Evolutionary conservation across 2,797 vertebrate genomes (phyloP).

Genomic region (Notoglanidium macrostoma): DNA sequence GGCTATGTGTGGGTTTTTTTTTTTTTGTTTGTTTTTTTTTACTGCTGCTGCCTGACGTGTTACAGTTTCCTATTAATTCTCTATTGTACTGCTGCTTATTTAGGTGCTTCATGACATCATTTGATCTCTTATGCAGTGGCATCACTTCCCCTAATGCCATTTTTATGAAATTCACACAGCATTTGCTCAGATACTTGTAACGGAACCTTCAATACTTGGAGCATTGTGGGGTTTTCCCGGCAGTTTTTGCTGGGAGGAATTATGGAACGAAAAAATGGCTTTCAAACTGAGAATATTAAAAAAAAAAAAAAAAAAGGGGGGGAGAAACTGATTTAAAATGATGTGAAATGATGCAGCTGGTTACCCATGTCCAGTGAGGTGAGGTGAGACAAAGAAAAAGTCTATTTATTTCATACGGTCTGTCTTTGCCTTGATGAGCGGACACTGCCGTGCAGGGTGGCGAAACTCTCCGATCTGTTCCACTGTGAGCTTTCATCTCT

Average conservation of each 20-base stretch:
- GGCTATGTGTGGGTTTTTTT: no score
- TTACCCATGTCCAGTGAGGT: background rate
- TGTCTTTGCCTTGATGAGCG: conserved; percentile 10
- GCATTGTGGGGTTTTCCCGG: background rate
- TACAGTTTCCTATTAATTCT: background rate
- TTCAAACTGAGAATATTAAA: background rate
- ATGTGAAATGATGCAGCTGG: background rate
- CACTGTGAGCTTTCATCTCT: conserved; percentile 15
- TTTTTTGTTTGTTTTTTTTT: background rate
- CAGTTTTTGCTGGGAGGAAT: background rate
- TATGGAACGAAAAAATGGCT: background rate
- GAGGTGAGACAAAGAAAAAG: background rate
- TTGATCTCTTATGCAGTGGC: no score
- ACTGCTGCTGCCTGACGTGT: background rate
- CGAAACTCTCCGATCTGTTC: conserved; percentile 48
- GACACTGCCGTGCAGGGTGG: conserved; percentile 1
- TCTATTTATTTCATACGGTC: conserved; percentile 2
- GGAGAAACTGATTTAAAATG: background rate
- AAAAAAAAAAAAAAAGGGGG: background rate
- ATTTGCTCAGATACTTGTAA: background rate
- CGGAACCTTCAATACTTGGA: background rate
- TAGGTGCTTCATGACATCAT: background rate
- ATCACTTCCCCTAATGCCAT: background rate
- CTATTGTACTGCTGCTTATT: background rate
- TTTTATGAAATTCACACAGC: background rate